Evolutionary conservation across 2,888 invertebrate genomes (phyloP), one percentile per base, ranked within the genome.

Genomic region (Chirona hameri): DNA sequence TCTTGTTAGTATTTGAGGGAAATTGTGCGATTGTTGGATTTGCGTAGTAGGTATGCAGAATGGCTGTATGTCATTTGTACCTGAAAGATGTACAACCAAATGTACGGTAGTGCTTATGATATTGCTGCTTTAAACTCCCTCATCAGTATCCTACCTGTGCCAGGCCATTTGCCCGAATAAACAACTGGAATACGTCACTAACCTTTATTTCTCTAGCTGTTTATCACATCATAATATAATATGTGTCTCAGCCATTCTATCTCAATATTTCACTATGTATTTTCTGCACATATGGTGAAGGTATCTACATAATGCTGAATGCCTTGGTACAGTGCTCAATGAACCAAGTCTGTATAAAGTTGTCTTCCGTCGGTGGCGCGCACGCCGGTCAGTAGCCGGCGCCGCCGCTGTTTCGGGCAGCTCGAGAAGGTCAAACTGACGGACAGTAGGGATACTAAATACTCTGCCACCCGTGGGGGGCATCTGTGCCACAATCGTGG

Each of bases 181-280:
- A 72, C 14, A 31, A 27, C 14, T 60, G n/a, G 27, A 9, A 5
- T 72, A 18, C 65, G 65, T 72, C 72, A 31, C 72, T 72, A 72
- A 72, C 31, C 72, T 72, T 29, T 72, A 72, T 72, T 72, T 72
- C 15, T 29, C 72, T 31, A 72, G 72, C 18, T 31, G 29, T 27
- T 29, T 72, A 72, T 72, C 72, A 72, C 72, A 72, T 72, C 15
- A 18, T 65, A 65, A 65, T 27, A 18, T 65, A 65, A 65, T 27
- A 65, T 72, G 72, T 72, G 72, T 72, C 72, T 72, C 29, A 72
- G 27, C 72, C 31, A 18, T 72, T 18, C 72, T 72, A 72, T 14
- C 29, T 72, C 27, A 31, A 72, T 72, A 27, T 31, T 72, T 18
- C 27, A 27, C 72, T 72, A 72, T 31, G 31, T 31, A 31, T 27